phyloP scores from a whole-genome alignment of 1,140 invertebrate genomes.

The Euwallacea similis region DNA sequence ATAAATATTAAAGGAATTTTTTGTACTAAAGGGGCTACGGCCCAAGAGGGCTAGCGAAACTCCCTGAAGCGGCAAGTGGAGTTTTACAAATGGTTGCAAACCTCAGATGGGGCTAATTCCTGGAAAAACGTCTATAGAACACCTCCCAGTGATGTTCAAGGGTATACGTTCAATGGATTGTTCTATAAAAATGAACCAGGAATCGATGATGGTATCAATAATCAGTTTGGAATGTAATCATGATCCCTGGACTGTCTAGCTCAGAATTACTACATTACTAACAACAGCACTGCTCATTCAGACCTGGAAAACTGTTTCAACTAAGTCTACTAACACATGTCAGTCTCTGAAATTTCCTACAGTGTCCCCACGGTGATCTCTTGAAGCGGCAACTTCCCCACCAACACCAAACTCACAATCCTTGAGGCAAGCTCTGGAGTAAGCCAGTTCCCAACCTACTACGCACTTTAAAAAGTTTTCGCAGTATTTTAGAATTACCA shows the following conservation, averaged over 20 bases:
- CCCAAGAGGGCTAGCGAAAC: conserved; percentile 25
- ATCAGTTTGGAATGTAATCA: conserved; percentile 35
- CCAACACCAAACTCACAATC: conserved; percentile 9
- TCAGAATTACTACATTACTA: conserved; percentile 36
- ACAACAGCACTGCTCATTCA: neutral
- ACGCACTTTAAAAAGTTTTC: neutral
- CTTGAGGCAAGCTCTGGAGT: neutral
- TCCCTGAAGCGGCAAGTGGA: conserved; percentile 20
- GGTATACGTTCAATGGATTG: conserved; percentile 34
- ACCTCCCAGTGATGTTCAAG: conserved; percentile 23
- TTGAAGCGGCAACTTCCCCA: conserved; percentile 24
- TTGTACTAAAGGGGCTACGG: conserved; percentile 26
- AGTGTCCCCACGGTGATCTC: conserved; percentile 22
- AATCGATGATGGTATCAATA: conserved; percentile 18
- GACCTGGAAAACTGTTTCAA: conserved; percentile 33
- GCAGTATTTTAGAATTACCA: conserved; percentile 17
- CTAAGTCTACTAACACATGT: conserved; percentile 22
- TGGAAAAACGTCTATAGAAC: conserved; percentile 31
- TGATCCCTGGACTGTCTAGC: conserved; percentile 34
- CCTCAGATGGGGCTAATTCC: conserved; percentile 31
- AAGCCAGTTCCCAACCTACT: neutral
- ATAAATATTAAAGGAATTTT: too few species aligned
- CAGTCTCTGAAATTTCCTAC: conserved; percentile 12
- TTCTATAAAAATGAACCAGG: conserved; percentile 33
- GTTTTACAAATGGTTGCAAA: too few species aligned